Percentiles rank a stretch among this genome's conserved stretches.
Evolutionary conservation across 2,797 vertebrate species (phyloP).

Genomic region (Ctenopoma kingsleyae): DNA sequence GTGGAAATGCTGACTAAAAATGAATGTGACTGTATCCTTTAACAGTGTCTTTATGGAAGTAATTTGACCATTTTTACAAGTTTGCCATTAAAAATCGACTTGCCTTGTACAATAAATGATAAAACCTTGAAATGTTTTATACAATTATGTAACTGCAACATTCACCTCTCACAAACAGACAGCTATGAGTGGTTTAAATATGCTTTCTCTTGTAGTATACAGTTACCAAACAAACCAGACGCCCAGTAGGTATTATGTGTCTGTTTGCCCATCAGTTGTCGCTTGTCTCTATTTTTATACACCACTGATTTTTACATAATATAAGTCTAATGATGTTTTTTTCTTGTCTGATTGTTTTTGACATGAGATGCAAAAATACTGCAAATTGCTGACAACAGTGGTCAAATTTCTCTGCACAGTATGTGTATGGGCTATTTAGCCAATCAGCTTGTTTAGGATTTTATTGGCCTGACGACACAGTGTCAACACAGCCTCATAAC

Average conservation of each 20-base stretch:
- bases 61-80: too few species aligned
- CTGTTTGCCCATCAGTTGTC: slow-evolving; percentile 34
- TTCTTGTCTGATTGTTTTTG: background rate
- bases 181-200: background rate
- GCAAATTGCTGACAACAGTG: background rate
- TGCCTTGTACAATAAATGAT: background rate
- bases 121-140: background rate
- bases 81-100: background rate
- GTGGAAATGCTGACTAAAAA: slow-evolving; percentile 8
- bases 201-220: background rate
- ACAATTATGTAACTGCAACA: background rate
- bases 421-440: too few species aligned
- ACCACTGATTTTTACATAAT: slow-evolving; percentile 4
- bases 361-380: background rate
- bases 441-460: slow-evolving; percentile 1
- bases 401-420: background rate
- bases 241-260: background rate
- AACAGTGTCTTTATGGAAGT: background rate
- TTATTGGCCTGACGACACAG: slow-evolving; percentile 44
- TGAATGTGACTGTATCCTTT: background rate
- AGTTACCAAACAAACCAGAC: background rate
- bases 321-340: background rate
- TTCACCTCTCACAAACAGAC: background rate
- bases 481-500: slow-evolving; percentile 37
- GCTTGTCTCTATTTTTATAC: slow-evolving; percentile 24